Percentiles rank a stretch among this genome's conserved stretches.
phyloP scores from a whole-genome alignment of 2,113 vertebrate genomes.

The Tonatia bakeri region DNA sequence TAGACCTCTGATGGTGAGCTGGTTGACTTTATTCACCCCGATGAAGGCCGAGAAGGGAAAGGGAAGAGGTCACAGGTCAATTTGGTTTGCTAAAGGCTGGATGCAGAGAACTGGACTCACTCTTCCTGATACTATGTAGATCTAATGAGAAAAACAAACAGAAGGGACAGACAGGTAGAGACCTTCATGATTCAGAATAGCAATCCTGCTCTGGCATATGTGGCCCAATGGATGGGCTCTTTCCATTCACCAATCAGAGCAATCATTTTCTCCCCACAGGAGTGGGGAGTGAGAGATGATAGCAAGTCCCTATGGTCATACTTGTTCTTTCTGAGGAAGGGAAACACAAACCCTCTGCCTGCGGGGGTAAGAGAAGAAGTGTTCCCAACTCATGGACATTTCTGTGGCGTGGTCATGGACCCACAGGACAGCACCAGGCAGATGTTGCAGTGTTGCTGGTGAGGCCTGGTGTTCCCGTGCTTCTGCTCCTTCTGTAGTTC shows the following conservation, averaged over 20 bases:
- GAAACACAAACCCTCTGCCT: background rate
- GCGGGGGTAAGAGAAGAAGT: background rate
- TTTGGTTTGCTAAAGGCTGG: background rate
- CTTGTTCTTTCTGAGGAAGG: background rate
- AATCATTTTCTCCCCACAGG: background rate
- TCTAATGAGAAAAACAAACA: background rate
- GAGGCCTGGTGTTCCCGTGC: background rate
- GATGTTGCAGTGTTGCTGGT: background rate
- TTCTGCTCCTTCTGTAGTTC: background rate
- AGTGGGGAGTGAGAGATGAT: background rate
- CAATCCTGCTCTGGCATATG: background rate
- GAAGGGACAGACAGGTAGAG: background rate
- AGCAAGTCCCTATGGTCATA: background rate
- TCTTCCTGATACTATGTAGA: background rate
- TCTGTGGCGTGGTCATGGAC: background rate
- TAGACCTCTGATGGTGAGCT: background rate
- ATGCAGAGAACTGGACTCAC: background rate
- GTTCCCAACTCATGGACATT: background rate
- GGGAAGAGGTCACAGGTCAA: background rate
- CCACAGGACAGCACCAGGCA: background rate
- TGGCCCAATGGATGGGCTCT: background rate
- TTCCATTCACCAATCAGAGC: background rate
- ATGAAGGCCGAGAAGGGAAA: background rate
- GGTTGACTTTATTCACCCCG: background rate
- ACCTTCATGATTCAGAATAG: background rate